Percentiles rank a stretch among this genome's conserved stretches.
These are phyloP conservation scores for Nephrocerus scutellatus DNA, from an alignment of 2,888 invertebrate species.

Conservation along the genomic window DNA sequence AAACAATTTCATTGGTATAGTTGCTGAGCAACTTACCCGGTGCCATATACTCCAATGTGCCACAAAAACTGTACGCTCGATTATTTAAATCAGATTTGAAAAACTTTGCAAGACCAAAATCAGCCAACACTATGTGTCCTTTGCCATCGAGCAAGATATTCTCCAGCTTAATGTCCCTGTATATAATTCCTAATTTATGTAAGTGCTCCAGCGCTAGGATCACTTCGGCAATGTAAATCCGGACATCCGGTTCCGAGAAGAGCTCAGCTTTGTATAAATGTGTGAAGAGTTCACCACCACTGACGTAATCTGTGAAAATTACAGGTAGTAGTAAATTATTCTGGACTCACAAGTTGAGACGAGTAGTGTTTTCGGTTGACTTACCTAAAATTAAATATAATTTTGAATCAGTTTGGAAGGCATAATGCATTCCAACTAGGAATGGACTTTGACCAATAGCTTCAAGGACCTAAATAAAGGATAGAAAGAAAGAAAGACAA, in stretches of 20 bases:
- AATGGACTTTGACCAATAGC: constrained; percentile 92
- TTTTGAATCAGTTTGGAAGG: constrained; percentile 96
- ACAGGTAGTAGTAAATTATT: constrained; percentile 1
- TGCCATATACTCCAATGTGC: constrained; percentile 98
- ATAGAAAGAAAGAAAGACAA: neutral
- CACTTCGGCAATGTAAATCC: constrained; percentile 93
- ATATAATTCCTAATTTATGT: constrained; percentile 95
- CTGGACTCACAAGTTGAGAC: neutral
- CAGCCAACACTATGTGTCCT: constrained; percentile 93
- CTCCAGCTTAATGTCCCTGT: constrained; percentile 95
- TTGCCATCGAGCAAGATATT: constrained; percentile 90
- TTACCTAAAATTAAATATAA: constrained; percentile 93
- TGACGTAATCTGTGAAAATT: constrained; percentile 79
- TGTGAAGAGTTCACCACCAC: constrained; percentile 95
- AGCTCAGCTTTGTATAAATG: constrained; percentile 91
- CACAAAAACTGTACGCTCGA: constrained; percentile 94
- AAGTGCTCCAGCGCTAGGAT: constrained; percentile 91
- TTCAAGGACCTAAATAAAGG: constrained; percentile 67
- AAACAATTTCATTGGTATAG: neutral
- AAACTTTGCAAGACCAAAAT: constrained; percentile 96
- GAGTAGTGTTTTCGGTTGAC: constrained; percentile 33
- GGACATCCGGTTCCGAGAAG: constrained; percentile 83
- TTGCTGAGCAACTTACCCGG: constrained; percentile 51
- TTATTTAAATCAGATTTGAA: constrained; percentile 59
- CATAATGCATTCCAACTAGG: constrained; percentile 93